Evolutionary conservation across 2,888 invertebrate species (phyloP).

Genomic region (Idaea biselata): DNA sequence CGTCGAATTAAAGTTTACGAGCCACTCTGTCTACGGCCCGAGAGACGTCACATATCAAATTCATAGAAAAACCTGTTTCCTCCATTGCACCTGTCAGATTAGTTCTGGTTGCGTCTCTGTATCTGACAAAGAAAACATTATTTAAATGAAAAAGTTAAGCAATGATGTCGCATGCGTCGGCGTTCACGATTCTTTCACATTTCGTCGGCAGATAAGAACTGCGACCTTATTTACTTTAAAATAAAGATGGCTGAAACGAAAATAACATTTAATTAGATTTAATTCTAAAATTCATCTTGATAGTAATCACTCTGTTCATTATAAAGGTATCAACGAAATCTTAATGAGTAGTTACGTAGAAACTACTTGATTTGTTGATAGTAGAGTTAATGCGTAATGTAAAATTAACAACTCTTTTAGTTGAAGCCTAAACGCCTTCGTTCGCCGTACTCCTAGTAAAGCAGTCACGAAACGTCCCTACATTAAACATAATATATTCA

Average conservation of each 20-base stretch:
- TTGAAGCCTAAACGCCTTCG: neutral
- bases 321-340: neutral
- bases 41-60: slow-evolving; percentile 66
- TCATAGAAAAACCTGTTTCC: slow-evolving; percentile 56
- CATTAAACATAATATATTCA: slow-evolving; percentile 49
- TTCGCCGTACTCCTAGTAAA: neutral
- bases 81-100: slow-evolving; percentile 65
- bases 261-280: neutral
- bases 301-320: neutral
- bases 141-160: slow-evolving; percentile 31
- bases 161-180: slow-evolving; percentile 14
- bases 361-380: neutral
- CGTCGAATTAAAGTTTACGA: slow-evolving; percentile 67
- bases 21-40: slow-evolving; percentile 60
- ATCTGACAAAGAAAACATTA: slow-evolving; percentile 45
- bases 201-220: neutral
- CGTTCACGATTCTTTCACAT: slow-evolving; percentile 7
- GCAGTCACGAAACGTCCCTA: slow-evolving; percentile 54
- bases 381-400: neutral
- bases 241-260: neutral
- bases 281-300: neutral
- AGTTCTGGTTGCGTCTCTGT: slow-evolving; percentile 51
- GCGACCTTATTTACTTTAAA: neutral
- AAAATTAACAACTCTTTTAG: neutral
- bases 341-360: neutral